Percentiles rank a stretch among this genome's conserved stretches.
Evolutionary conservation across 2,888 invertebrate species (phyloP).

Genomic region (Lochmaea crataegi): DNA sequence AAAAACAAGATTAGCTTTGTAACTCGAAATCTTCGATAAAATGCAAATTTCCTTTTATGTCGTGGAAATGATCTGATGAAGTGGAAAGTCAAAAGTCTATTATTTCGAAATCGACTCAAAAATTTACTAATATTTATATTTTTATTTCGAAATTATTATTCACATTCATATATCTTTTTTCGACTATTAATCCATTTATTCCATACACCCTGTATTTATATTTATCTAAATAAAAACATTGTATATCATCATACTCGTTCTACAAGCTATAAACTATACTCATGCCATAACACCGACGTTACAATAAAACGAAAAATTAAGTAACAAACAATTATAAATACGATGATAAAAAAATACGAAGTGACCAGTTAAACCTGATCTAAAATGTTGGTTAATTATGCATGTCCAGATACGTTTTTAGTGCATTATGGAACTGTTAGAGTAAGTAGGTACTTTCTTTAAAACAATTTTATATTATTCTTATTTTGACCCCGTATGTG

Average conservation of each 20-base stretch:
- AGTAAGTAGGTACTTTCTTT: conserved; percentile 40
- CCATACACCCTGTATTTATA: not conserved
- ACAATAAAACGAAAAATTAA: not conserved
- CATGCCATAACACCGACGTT: not conserved
- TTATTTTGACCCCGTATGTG: conserved; percentile 42
- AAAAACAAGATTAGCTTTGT: too few species aligned
- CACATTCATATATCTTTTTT: too few species aligned
- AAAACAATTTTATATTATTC: conserved; percentile 29
- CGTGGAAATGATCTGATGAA: too few species aligned
- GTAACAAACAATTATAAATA: not conserved
- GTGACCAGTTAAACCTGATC: conserved; percentile 11
- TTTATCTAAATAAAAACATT: not conserved
- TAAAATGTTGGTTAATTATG: conserved; percentile 16
- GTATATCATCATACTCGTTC: not conserved
- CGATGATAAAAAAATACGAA: too few species aligned
- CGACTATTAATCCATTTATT: too few species aligned
- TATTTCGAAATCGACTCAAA: too few species aligned
- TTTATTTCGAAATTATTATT: too few species aligned
- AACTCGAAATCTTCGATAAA: too few species aligned
- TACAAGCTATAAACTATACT: too few species aligned
- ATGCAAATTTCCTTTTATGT: too few species aligned
- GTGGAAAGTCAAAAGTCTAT: too few species aligned
- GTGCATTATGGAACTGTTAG: not conserved
- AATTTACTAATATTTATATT: too few species aligned
- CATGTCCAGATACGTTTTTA: not conserved